Evolutionary conservation across 2,113 vertebrate species (phyloP).

Genomic region (Todiramphus chloris): DNA sequence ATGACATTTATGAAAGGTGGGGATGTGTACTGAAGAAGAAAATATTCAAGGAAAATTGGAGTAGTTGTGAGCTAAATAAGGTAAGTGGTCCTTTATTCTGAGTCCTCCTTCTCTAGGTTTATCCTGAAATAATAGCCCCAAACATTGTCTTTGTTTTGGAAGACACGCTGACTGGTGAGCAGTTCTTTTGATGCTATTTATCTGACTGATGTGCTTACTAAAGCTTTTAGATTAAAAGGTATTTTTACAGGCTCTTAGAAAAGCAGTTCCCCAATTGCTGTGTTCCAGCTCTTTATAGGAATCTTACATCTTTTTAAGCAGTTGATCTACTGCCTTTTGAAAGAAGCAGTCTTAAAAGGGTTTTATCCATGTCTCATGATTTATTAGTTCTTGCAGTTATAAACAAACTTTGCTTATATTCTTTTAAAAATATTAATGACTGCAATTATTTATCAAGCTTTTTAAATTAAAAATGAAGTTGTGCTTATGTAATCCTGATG

Average conservation of each 20-base stretch:
- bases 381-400: neutral
- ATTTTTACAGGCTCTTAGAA: neutral
- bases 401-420: neutral
- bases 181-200: neutral
- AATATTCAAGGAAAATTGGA: neutral
- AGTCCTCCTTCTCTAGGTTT: neutral
- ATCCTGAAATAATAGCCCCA: neutral
- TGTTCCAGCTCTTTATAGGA: neutral
- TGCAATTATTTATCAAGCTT: neutral
- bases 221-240: neutral
- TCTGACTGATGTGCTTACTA: neutral
- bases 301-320: neutral
- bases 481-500: neutral
- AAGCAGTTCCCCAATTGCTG: neutral
- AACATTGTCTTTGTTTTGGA: neutral
- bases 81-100: neutral
- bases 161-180: neutral
- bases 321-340: neutral
- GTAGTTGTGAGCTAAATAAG: neutral
- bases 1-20: neutral
- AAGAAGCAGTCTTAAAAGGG: neutral
- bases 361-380: neutral
- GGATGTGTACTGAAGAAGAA: neutral
- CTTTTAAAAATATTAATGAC: neutral
- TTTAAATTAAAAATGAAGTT: neutral